phyloP scores from a whole-genome alignment of 2,113 vertebrate genomes.

The Gallinago media region DNA sequence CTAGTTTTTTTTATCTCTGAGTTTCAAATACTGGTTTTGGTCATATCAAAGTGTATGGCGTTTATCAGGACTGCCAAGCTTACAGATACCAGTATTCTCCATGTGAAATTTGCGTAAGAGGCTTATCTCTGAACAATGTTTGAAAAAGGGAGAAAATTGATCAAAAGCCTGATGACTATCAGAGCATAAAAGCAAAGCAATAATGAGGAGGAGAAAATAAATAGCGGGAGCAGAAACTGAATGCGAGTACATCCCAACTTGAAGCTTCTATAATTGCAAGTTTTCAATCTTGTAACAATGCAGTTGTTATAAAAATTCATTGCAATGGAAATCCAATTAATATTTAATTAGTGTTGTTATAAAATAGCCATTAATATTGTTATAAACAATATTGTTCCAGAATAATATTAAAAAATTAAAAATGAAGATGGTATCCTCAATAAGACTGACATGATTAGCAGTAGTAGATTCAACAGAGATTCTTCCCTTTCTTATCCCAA shows the following conservation, averaged over 20 bases:
- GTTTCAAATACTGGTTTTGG: neutral
- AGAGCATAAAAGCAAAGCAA: neutral
- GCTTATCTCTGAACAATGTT: neutral
- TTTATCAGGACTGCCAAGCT: neutral
- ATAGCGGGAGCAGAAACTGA: neutral
- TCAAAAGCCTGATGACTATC: neutral
- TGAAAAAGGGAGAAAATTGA: neutral
- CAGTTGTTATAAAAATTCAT: no score
- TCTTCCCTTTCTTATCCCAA: neutral
- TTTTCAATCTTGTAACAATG: neutral
- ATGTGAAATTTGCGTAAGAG: neutral
- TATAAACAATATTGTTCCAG: neutral
- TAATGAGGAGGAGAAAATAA: neutral
- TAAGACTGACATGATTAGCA: neutral
- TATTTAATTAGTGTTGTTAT: neutral
- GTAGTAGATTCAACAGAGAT: neutral
- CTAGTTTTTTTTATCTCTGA: neutral
- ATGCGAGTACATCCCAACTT: neutral
- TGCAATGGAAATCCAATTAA: neutral
- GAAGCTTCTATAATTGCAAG: neutral
- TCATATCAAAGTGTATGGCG: rapidly evolving
- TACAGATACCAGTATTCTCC: neutral
- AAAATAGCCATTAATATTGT: neutral
- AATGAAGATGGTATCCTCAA: neutral
- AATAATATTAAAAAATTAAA: neutral